phyloP scores from a whole-genome alignment of 2,888 invertebrate species.

The Drosophila anomelani region DNA sequence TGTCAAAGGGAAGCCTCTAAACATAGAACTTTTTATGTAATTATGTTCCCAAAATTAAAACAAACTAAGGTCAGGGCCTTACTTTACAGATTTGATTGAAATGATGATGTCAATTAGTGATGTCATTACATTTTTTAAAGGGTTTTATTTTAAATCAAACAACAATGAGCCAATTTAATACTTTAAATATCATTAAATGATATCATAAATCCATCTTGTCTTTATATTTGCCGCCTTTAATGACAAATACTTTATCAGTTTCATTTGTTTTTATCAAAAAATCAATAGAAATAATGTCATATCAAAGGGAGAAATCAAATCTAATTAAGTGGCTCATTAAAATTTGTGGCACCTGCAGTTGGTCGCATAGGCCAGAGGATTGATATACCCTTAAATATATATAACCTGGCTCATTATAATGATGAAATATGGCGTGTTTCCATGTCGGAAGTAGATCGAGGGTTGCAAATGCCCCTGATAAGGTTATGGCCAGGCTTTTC shows the following conservation, averaged over 20 bases:
- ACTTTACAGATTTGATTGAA: neutral
- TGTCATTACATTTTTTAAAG: neutral
- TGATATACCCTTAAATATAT: neutral
- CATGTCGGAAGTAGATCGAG: conserved; percentile 21
- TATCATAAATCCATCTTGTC: conserved; percentile 7
- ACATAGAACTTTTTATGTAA: neutral
- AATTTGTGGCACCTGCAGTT: conserved; percentile 55
- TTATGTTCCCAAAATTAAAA: neutral
- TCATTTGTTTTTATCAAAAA: conserved; percentile 25
- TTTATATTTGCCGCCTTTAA: conserved; percentile 9
- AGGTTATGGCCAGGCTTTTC: conserved; percentile 25
- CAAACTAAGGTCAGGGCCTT: neutral
- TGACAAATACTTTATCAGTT: conserved; percentile 20
- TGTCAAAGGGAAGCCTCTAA: conserved; percentile 4
- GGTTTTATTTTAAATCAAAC: neutral
- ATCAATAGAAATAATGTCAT: conserved; percentile 30
- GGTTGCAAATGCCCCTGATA: conserved; percentile 43
- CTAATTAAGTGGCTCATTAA: conserved; percentile 29
- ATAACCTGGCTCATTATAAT: conserved; percentile 19
- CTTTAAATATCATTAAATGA: neutral
- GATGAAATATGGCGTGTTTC: conserved; percentile 57
- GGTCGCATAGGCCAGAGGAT: conserved; percentile 52
- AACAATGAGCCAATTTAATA: neutral
- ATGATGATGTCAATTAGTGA: too few species aligned
- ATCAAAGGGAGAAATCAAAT: conserved; percentile 15